Evolutionary conservation across 2,888 invertebrate genomes (phyloP), one percentile per base, ranked within the genome.

Genomic region (Diaphora mendica): DNA sequence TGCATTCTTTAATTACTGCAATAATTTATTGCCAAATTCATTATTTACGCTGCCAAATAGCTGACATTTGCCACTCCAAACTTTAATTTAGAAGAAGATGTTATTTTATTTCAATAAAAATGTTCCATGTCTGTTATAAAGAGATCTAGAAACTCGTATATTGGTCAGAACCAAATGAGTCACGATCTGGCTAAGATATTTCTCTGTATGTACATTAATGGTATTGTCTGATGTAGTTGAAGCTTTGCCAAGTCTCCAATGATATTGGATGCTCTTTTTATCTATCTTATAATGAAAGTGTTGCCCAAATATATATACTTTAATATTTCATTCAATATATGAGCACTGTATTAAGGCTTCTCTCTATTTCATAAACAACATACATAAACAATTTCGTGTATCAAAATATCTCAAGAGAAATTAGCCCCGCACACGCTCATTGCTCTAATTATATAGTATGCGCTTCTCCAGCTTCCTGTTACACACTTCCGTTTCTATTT

Each of bases 261-360:
- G 30, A 23, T 33, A 59, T 33, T 64, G 39, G 9, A 23, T 51
- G 9, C 42, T 67, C 17, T 1, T 74, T 67, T 42, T 70, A 39
- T 55, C 26, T 51, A 64, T 68, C 70, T 51, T n/a, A 48, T 64
- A 70, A 74, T 35, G 48, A 73, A 70, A 73, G 66, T 70, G 73
- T 70, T 65, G 59, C 55, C 23, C 62, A 35, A 68, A 72, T 33
- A 68, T 1, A 62, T 17, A 59, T 13, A 39, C n/a, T 55, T 9
- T 26, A 55, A 55, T 55, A 55, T 55, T 55, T 23, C 15, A 59
- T 11, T n/a, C 59, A 59, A 59, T 59, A 0, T 20, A 48, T 55
- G n/a, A 23, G 11, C 55, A 9, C n/a, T n/a, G 11, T 55, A 9
- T n/a, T n/a, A 11, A 8, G 55, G n/a, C 9, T 55, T 55, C 11